Evolutionary conservation across 1,140 invertebrate genomes (phyloP).

Genomic region (Anastrepha obliqua): DNA sequence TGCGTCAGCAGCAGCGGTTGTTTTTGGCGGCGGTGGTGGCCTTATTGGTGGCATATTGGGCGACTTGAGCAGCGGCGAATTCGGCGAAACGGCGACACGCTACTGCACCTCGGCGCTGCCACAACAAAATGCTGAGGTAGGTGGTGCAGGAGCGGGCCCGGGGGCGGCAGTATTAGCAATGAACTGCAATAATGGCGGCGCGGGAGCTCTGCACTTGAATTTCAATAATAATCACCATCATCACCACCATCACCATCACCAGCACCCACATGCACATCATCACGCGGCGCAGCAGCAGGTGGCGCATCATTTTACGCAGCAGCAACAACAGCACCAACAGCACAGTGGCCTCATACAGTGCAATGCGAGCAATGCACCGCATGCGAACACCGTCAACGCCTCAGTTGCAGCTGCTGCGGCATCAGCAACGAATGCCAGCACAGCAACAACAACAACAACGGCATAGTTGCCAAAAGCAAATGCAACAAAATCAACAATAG

Average conservation of each 20-base stretch:
- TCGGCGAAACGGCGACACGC: constrained; percentile 72
- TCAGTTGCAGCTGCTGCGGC: constrained; percentile 51
- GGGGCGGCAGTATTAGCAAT: constrained; percentile 48
- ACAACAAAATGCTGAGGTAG: background rate
- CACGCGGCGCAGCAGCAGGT: constrained; percentile 57
- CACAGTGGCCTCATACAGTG: constrained; percentile 71
- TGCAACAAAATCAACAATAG: background rate
- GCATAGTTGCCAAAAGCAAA: constrained; percentile 63
- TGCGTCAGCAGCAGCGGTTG: constrained; percentile 48
- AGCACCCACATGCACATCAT: constrained; percentile 59
- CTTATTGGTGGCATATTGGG: constrained; percentile 70
- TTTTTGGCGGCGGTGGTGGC: constrained; percentile 66
- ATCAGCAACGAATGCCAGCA: constrained; percentile 57
- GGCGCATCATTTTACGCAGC: constrained; percentile 57
- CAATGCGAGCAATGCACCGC: constrained; percentile 63
- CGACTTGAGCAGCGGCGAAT: constrained; percentile 71
- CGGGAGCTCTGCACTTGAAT: constrained; percentile 70
- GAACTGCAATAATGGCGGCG: constrained; percentile 64
- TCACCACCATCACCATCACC: constrained; percentile 62
- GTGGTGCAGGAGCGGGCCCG: constrained; percentile 44
- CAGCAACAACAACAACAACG: constrained; percentile 63
- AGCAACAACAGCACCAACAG: constrained; percentile 58
- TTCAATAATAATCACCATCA: constrained; percentile 71
- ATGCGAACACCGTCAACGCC: constrained; percentile 56
- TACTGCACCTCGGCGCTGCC: constrained; percentile 70